phyloP scores from a whole-genome alignment of 1,140 invertebrate species.

The Sipha flava region DNA sequence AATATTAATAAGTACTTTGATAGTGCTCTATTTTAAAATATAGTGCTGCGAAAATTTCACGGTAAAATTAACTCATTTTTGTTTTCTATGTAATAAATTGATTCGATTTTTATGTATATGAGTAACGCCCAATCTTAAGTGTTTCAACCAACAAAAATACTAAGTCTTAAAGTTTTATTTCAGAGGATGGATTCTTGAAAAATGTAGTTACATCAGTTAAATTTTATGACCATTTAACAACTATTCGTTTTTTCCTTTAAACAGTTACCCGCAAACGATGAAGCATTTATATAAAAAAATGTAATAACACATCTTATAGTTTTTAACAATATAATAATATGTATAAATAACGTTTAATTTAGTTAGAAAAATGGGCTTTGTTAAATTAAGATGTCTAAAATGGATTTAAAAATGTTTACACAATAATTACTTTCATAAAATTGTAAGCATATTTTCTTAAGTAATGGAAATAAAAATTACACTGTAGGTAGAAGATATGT shows the following conservation, averaged over 20 bases:
- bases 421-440: too few species aligned
- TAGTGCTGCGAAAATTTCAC: too few species aligned
- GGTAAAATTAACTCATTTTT: not conserved
- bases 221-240: slow-evolving; percentile 20
- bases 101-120: too few species aligned
- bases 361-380: not conserved
- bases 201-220: not conserved
- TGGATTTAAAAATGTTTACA: not conserved
- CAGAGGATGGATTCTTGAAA: not conserved
- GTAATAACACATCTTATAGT: not conserved
- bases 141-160: not conserved
- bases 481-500: too few species aligned
- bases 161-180: not conserved
- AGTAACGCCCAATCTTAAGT: not conserved
- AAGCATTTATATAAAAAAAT: not conserved
- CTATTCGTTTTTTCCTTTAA: not conserved
- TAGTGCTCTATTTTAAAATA: too few species aligned
- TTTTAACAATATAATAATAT: not conserved
- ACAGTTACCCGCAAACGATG: not conserved
- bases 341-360: not conserved
- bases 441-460: too few species aligned
- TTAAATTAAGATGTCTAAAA: not conserved
- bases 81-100: too few species aligned
- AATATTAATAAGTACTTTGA: too few species aligned
- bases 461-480: too few species aligned